phyloP scores from a whole-genome alignment of 2,888 invertebrate genomes.

The Sclerodermus sp. region DNA sequence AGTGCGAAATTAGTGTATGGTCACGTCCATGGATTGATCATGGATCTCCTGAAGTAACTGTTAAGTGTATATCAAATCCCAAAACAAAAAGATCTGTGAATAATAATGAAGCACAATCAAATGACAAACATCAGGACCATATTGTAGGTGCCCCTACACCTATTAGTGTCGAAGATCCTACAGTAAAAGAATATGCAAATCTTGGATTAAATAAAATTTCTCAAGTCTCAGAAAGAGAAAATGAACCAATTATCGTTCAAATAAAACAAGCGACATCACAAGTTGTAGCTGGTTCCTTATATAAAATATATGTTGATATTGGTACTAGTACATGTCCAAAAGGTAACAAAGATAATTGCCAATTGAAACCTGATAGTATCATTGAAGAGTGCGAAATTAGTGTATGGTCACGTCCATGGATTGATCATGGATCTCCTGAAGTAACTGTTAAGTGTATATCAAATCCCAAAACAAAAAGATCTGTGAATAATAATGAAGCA shows the following conservation, averaged over 20 bases:
- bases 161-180: constrained; percentile 23
- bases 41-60: too few relatives aligned
- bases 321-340: constrained; percentile 63
- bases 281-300: constrained; percentile 62
- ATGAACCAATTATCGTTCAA: constrained; percentile 48
- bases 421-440: too few relatives aligned
- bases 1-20: constrained; percentile 63
- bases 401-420: constrained; percentile 66
- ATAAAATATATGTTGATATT: constrained; percentile 64
- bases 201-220: constrained; percentile 23
- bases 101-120: too few relatives aligned
- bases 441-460: too few relatives aligned
- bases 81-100: too few relatives aligned
- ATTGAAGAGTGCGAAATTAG: constrained; percentile 56
- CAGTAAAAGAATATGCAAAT: constrained; percentile 24
- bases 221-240: constrained; percentile 20
- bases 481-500: constrained; percentile 8
- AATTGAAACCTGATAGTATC: constrained; percentile 39
- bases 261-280: constrained; percentile 59
- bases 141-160: constrained; percentile 21
- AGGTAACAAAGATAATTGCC: constrained; percentile 38
- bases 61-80: too few relatives aligned
- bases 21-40: constrained; percentile 67
- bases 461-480: background rate
- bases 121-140: too few relatives aligned